These are phyloP conservation scores for Rhagonycha fulva DNA, from an alignment of 2,888 invertebrate genomes.

Conservation along the genomic window DNA sequence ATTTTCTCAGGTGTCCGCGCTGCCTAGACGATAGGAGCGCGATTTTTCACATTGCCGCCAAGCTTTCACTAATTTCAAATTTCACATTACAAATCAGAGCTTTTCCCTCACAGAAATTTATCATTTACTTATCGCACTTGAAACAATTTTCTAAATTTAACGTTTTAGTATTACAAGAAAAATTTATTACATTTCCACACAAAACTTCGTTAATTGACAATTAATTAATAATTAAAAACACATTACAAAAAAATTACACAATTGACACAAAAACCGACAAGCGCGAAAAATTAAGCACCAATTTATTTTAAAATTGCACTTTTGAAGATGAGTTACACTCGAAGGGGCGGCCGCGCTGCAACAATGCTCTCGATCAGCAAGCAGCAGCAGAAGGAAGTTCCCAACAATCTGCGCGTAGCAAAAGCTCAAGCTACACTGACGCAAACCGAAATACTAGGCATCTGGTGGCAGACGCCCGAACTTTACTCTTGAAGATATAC, in stretches of 20 bases:
- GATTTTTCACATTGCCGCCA: slow-evolving; percentile 34
- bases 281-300: slow-evolving; percentile 17
- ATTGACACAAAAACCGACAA: slow-evolving; percentile 12
- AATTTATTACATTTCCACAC: background rate
- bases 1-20: slow-evolving; percentile 45
- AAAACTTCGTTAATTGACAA: background rate
- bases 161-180: background rate
- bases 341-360: slow-evolving; percentile 22
- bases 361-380: slow-evolving; percentile 19
- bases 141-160: background rate
- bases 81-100: slow-evolving; percentile 9
- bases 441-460: slow-evolving; percentile 40
- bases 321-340: slow-evolving; percentile 15
- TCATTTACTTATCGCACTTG: background rate
- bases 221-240: slow-evolving; percentile 10
- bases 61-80: slow-evolving; percentile 30
- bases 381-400: slow-evolving; percentile 13
- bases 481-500: slow-evolving; percentile 39
- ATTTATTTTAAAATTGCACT: slow-evolving; percentile 12
- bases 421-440: slow-evolving; percentile 53
- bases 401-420: slow-evolving; percentile 45
- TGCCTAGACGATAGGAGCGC: slow-evolving; percentile 35
- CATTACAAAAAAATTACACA: background rate
- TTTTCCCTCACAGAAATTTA: background rate
- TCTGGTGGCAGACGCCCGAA: slow-evolving; percentile 49